Conservation (phyloP, 2,888 invertebrate genomes). For the Drosophila subsilvestris region DNA sequence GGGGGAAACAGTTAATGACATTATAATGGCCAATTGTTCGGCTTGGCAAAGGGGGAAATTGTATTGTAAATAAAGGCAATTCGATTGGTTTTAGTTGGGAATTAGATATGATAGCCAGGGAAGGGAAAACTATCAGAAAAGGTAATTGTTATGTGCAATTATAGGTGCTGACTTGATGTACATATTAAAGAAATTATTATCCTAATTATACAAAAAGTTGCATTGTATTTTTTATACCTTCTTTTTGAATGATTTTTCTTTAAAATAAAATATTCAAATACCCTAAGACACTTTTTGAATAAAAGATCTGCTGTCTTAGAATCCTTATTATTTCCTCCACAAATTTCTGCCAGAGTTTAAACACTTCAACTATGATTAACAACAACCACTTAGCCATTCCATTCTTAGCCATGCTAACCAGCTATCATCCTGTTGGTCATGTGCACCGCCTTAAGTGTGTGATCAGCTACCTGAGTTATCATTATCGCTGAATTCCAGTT, state of each 20-base stretch:
- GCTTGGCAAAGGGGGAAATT: constrained; percentile 13
- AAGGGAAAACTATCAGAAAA: neutral
- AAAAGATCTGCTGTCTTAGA: too few relatives aligned
- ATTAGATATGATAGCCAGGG: constrained; percentile 16
- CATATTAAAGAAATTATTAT: too few relatives aligned
- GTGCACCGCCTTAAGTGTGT: neutral
- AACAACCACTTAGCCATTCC: neutral
- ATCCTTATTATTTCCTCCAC: neutral
- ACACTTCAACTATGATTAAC: constrained; percentile 20
- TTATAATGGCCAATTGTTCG: constrained; percentile 63
- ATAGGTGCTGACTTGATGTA: neutral
- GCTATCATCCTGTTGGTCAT: constrained; percentile 22
- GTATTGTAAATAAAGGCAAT: constrained; percentile 32
- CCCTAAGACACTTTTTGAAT: too few relatives aligned
- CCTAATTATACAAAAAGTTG: fast-evolving
- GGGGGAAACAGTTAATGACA: constrained; percentile 54
- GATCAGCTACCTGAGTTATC: constrained; percentile 55
- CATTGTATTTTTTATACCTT: too few relatives aligned
- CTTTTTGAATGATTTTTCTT: too few relatives aligned
- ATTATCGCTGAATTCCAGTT: constrained; percentile 71
- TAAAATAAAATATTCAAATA: too few relatives aligned
- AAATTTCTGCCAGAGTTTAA: constrained; percentile 14
- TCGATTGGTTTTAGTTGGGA: constrained; percentile 37
- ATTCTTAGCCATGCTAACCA: constrained; percentile 5
- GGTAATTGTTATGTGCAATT: constrained; percentile 1